A percentile compares a stretch with the other conserved stretches of the same genome.
Conservation (phyloP, 2,888 invertebrate genomes). For the Ochropleura plecta region DNA sequence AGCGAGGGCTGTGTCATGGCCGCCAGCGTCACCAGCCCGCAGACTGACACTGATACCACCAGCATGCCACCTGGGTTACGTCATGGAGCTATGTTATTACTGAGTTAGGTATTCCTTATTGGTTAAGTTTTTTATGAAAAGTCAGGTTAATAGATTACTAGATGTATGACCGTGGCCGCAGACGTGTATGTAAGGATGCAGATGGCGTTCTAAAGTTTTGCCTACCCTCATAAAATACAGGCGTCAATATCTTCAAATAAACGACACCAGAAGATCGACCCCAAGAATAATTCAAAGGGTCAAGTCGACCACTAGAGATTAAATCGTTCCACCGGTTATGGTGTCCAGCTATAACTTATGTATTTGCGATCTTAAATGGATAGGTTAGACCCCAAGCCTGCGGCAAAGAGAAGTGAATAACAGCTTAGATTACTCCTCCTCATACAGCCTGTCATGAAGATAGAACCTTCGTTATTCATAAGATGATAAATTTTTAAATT, state of each 20-base stretch:
- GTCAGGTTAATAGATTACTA: neutral
- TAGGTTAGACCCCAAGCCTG: neutral
- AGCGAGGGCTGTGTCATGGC: slow-evolving; percentile 97
- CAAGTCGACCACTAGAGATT: neutral
- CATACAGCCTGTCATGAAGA: neutral
- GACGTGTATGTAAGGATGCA: neutral
- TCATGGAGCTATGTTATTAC: slow-evolving; percentile 7
- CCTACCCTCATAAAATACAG: neutral
- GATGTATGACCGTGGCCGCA: neutral
- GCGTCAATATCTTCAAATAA: neutral
- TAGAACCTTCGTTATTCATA: neutral
- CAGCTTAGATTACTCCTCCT: neutral
- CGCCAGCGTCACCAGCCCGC: slow-evolving; percentile 96
- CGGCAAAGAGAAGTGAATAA: neutral
- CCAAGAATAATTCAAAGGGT: neutral
- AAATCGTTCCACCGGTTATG: neutral
- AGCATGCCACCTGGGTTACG: slow-evolving; percentile 94
- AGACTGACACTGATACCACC: slow-evolving; percentile 97
- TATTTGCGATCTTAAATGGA: neutral
- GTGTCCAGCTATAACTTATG: neutral
- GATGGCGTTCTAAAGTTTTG: neutral
- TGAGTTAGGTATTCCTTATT: neutral
- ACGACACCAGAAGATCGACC: neutral
- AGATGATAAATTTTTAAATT: neutral
- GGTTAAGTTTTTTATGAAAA: neutral